Evolutionary conservation across 2,888 invertebrate species (phyloP).

Genomic region (Chymomyza amoena): DNA sequence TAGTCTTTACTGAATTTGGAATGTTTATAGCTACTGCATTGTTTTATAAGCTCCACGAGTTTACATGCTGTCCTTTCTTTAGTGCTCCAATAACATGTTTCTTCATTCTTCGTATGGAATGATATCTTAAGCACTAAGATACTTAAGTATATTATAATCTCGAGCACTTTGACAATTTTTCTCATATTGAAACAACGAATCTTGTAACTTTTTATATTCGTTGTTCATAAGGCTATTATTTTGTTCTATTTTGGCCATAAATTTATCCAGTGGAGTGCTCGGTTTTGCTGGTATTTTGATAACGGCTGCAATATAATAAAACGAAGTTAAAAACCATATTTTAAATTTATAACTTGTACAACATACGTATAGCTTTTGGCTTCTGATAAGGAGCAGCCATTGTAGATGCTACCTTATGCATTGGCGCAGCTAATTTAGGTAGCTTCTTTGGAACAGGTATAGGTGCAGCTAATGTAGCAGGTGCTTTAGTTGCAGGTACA

Average conservation of each 20-base stretch:
- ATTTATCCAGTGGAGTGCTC: conserved; percentile 39
- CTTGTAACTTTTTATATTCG: conserved; percentile 59
- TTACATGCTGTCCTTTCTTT: too few relatives aligned
- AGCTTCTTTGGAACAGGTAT: conserved; percentile 4
- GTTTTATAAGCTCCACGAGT: too few relatives aligned
- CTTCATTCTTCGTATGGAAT: neutral
- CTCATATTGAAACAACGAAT: conserved; percentile 60
- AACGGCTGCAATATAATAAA: neutral
- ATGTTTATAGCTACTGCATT: too few relatives aligned
- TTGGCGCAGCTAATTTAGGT: neutral
- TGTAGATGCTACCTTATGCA: too few relatives aligned
- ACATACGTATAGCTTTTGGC: conserved; percentile 8
- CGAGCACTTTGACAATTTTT: conserved; percentile 57
- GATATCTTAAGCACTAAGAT: conserved; percentile 16
- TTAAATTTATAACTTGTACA: too few relatives aligned
- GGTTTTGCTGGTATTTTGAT: conserved; percentile 8
- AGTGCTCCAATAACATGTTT: neutral
- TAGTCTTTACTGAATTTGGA: too few relatives aligned
- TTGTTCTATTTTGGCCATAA: conserved; percentile 54
- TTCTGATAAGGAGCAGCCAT: neutral
- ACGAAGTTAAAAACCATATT: neutral
- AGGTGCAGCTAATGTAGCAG: conserved; percentile 3
- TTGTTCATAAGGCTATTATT: conserved; percentile 57
- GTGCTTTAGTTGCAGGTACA: neutral
- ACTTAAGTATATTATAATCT: conserved; percentile 48